These are phyloP conservation scores for Lithophane semibrunnea DNA, from an alignment of 2,888 invertebrate species.

Conservation along the genomic window DNA sequence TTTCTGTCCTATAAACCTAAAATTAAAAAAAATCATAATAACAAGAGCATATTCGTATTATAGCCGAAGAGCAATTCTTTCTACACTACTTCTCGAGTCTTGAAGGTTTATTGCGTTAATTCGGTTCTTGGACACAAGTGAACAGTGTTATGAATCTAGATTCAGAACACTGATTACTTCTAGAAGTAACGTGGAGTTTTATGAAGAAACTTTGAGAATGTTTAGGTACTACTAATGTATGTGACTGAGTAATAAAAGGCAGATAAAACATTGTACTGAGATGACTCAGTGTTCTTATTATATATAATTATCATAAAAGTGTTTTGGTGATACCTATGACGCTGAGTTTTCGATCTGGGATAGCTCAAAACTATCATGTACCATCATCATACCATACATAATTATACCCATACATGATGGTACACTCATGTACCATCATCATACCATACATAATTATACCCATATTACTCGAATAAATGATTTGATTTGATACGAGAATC, in stretches of 20 bases:
- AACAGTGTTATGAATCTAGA: slow-evolving; percentile 39
- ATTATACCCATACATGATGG: too few relatives aligned
- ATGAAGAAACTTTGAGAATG: slow-evolving; percentile 55
- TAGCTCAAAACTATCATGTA: neutral
- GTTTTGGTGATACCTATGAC: slow-evolving; percentile 10
- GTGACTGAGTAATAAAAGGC: slow-evolving; percentile 38
- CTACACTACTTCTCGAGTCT: slow-evolving; percentile 9
- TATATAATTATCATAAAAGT: slow-evolving; percentile 27
- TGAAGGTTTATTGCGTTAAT: slow-evolving; percentile 52
- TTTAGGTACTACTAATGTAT: slow-evolving; percentile 32
- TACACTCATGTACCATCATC: neutral
- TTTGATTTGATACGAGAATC: neutral
- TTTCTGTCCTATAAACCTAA: neutral
- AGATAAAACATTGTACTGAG: slow-evolving; percentile 41
- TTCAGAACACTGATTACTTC: too few relatives aligned
- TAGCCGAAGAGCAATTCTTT: slow-evolving; percentile 22
- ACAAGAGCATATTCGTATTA: slow-evolving; percentile 36
- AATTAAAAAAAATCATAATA: slow-evolving; percentile 15
- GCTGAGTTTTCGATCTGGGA: neutral
- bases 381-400: neutral
- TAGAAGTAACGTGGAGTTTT: slow-evolving; percentile 48
- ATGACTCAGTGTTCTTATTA: slow-evolving; percentile 27
- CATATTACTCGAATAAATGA: neutral
- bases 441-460: neutral
- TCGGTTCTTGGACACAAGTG: slow-evolving; percentile 35